A percentile compares a stretch with the other conserved stretches of the same genome.
Evolutionary conservation across 2,888 invertebrate species (phyloP).

Genomic region (Dasysyrphus tricinctus): DNA sequence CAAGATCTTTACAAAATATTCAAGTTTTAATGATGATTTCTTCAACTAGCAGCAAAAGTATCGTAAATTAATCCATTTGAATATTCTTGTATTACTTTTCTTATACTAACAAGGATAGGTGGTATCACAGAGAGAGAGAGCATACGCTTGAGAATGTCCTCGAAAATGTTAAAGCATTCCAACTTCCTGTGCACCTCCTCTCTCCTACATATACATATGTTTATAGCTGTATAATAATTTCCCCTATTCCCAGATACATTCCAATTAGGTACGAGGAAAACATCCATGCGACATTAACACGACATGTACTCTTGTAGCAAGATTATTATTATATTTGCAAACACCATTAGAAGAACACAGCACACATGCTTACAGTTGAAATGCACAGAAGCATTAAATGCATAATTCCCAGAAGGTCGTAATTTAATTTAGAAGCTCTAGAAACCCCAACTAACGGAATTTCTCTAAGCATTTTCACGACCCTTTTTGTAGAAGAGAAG

Average conservation of each 20-base stretch:
- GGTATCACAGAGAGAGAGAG: neutral
- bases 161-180: neutral
- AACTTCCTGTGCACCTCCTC: neutral
- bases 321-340: slow-evolving; percentile 69
- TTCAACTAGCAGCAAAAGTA: neutral
- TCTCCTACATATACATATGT: neutral
- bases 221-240: slow-evolving; percentile 2
- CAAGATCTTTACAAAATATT: too few relatives aligned
- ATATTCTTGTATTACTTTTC: neutral
- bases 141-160: slow-evolving; percentile 18
- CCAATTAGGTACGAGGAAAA: slow-evolving; percentile 68
- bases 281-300: slow-evolving; percentile 72
- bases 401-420: slow-evolving; percentile 71
- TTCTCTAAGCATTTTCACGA: slow-evolving; percentile 36
- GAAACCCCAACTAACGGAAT: slow-evolving; percentile 28
- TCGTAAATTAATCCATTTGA: slow-evolving; percentile 2
- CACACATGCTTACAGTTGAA: slow-evolving; percentile 60
- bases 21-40: too few relatives aligned
- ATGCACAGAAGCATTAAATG: slow-evolving; percentile 69
- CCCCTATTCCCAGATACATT: slow-evolving; percentile 61
- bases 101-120: neutral
- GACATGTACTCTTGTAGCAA: slow-evolving; percentile 70
- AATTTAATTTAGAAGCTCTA: slow-evolving; percentile 67
- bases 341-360: slow-evolving; percentile 65
- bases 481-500: slow-evolving; percentile 1